Conservation (phyloP, 2,888 invertebrate species). For the Tridacna crocea region DNA sequence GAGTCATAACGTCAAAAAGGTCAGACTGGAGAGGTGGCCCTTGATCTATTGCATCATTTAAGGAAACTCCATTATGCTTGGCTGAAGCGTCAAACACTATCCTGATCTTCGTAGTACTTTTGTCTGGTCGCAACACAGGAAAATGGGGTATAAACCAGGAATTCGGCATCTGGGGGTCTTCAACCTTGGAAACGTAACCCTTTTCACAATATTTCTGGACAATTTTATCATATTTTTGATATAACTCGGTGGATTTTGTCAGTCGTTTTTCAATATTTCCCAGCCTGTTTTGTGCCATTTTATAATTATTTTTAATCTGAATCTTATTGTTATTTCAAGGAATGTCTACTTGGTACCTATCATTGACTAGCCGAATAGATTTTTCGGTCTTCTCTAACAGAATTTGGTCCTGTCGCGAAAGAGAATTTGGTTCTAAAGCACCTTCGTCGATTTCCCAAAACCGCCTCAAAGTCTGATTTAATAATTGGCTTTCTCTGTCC, state of each 20-base stretch:
- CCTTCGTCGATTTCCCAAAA: neutral
- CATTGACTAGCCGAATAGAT: neutral
- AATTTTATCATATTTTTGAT: too few relatives aligned
- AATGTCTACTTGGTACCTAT: neutral
- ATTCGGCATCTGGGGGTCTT: constrained; percentile 17
- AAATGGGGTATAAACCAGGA: constrained; percentile 43
- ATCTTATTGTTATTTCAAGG: neutral
- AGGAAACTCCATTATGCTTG: constrained; percentile 31
- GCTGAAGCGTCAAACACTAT: constrained; percentile 20
- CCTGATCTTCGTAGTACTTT: constrained; percentile 21
- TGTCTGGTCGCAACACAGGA: constrained; percentile 23
- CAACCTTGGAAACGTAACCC: neutral
- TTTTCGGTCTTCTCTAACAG: neutral
- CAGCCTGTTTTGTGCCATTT: neutral
- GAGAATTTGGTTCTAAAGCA: neutral
- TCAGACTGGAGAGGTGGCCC: constrained; percentile 60
- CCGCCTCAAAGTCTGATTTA: neutral
- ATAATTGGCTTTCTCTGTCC: neutral
- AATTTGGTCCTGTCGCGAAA: neutral
- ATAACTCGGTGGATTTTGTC: neutral
- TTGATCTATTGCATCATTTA: constrained; percentile 48
- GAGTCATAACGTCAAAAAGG: constrained; percentile 51
- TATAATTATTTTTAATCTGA: neutral
- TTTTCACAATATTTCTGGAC: neutral
- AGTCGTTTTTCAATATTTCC: neutral